These are phyloP conservation scores for Dendrolimus punctatus DNA, from an alignment of 1,140 invertebrate genomes.

Conservation along the genomic window DNA sequence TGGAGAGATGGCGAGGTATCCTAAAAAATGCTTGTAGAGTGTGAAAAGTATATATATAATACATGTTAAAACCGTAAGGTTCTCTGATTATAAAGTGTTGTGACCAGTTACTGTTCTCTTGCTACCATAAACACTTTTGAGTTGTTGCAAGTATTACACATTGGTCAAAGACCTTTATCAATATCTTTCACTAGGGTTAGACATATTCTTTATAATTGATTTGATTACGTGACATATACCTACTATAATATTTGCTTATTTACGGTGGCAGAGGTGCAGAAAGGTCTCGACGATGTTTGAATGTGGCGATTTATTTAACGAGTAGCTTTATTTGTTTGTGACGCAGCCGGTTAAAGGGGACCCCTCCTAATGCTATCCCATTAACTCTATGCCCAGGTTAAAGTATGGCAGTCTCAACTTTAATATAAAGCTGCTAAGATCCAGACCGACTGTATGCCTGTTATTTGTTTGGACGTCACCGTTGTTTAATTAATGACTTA, in stretches of 20 bases:
- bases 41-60: too few species aligned
- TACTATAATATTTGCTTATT: slow-evolving; percentile 33
- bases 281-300: slow-evolving; percentile 36
- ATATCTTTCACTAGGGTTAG: too few species aligned
- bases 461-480: slow-evolving; percentile 14
- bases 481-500: slow-evolving; percentile 37
- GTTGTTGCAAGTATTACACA: too few species aligned
- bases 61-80: too few species aligned
- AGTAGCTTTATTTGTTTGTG: slow-evolving; percentile 42
- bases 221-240: slow-evolving; percentile 1
- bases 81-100: too few species aligned
- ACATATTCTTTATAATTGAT: too few species aligned
- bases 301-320: slow-evolving; percentile 40
- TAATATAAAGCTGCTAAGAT: slow-evolving; percentile 18
- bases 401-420: slow-evolving; percentile 30
- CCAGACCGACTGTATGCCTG: slow-evolving; percentile 3
- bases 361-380: slow-evolving; percentile 33
- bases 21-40: too few species aligned
- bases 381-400: slow-evolving; percentile 26
- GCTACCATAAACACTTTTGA: too few species aligned
- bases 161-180: too few species aligned
- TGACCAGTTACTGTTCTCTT: too few species aligned
- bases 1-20: too few species aligned
- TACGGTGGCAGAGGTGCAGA: slow-evolving; percentile 31
- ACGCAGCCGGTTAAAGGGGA: slow-evolving; percentile 20